A percentile compares a stretch with the other conserved stretches of the same genome.
These are phyloP conservation scores for Sorex maritimensis DNA, from an alignment of 2,797 vertebrate genomes.

Conservation along the genomic window DNA sequence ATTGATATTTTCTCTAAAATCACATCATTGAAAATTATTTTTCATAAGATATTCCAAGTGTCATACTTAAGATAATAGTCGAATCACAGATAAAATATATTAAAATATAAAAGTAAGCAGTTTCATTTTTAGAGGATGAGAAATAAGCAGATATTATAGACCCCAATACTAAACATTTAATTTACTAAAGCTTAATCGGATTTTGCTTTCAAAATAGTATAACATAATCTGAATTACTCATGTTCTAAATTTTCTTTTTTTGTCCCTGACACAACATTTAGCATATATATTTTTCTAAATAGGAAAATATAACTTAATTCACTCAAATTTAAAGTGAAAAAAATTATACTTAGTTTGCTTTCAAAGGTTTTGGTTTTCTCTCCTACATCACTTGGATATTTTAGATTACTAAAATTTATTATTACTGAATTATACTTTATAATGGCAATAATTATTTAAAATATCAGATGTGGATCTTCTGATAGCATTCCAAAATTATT, in stretches of 20 bases:
- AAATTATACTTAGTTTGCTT: not conserved
- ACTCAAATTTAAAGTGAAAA: not conserved
- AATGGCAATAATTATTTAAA: conserved; percentile 16
- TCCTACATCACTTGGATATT: not conserved
- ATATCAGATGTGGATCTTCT: not conserved
- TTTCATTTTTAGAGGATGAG: conserved; percentile 11
- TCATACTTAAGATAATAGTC: not conserved
- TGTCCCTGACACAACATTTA: not conserved
- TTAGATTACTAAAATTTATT: not conserved
- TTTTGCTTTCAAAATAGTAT: not conserved
- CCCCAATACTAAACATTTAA: not conserved
- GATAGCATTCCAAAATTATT: not conserved
- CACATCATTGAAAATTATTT: not conserved
- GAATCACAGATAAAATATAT: not conserved
- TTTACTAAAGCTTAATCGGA: not conserved
- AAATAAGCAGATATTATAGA: not conserved
- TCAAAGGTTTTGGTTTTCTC: not conserved
- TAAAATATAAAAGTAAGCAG: not conserved
- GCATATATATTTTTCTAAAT: not conserved
- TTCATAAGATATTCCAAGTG: not conserved
- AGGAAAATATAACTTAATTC: not conserved
- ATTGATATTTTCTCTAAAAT: not conserved
- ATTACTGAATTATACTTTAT: not conserved
- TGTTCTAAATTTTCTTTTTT: not conserved
- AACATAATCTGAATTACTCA: not conserved